Conservation (phyloP, 2,888 invertebrate species). For the Diaprepes abbreviatus region DNA sequence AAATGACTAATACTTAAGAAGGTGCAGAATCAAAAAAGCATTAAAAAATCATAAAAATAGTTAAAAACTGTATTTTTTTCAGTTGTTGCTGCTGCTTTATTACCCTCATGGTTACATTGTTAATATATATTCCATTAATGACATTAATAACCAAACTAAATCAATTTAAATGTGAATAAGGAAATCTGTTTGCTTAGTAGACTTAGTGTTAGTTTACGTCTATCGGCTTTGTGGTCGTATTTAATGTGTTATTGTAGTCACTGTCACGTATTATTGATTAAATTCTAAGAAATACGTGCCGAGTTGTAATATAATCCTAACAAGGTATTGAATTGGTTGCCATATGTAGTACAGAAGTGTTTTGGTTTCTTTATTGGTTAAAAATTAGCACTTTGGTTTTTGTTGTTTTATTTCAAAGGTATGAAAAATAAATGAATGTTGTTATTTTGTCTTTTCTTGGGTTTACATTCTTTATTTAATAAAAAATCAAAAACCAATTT, state of each 20-base stretch:
- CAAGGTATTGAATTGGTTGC: slow-evolving; percentile 20
- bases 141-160: slow-evolving; percentile 13
- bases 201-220: slow-evolving; percentile 11
- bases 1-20: too few species aligned
- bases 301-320: slow-evolving; percentile 29
- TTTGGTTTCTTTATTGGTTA: neutral
- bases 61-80: too few species aligned
- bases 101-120: neutral
- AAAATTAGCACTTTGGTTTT: neutral
- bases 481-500: too few species aligned
- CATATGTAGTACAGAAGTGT: slow-evolving; percentile 2
- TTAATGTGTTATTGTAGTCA: slow-evolving; percentile 29
- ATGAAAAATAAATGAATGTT: too few species aligned
- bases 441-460: too few species aligned
- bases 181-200: slow-evolving; percentile 13
- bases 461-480: too few species aligned
- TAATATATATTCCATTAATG: slow-evolving; percentile 6
- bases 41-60: too few species aligned
- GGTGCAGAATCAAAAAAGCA: too few species aligned
- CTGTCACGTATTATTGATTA: slow-evolving; percentile 33
- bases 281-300: slow-evolving; percentile 31
- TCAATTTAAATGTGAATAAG: slow-evolving; percentile 22
- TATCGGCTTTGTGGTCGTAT: slow-evolving; percentile 24
- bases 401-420: too few species aligned
- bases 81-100: neutral